Evolutionary conservation across 2,797 vertebrate species (phyloP), one percentile per base, ranked within the genome.

Genomic region (Urosaurus nigricauda): DNA sequence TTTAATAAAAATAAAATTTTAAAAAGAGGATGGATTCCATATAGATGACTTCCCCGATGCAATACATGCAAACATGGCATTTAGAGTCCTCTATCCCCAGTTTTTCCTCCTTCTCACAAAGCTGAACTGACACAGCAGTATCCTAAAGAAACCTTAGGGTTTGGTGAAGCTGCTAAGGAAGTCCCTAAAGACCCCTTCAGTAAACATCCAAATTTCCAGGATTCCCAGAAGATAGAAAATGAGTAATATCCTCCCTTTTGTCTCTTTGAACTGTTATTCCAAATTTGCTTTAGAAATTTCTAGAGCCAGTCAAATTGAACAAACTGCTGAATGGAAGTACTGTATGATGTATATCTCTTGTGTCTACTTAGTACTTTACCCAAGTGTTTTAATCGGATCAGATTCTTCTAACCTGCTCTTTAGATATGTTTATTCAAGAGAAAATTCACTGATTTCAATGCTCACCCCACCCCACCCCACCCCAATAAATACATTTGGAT

Each of bases 401-500:
- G 26, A 82, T 56, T 35, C 47, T 82, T 89, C 79, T 35, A 86
- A 9, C 29, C 79, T 82, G 63, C 47, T 86, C 32, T 29, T 24
- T 40, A n/a, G 51, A 68, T 51, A 32, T 86, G 63, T 83, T 86
- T 78, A 51, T 29, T 77, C 35, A 77, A 60, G 17, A 79, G 63
- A 70, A 89, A 77, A 32, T 56, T 71, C 63, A 82, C 65, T 80
- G 56, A 75, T 81, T 65, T 70, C 43, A 43, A n/a, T 53, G 11
- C 32, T 47, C 43, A 19, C 5, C 40, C 32, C 43, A 82, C 83
- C 77, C 79, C 71, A 86, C n/a, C n/a, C n/a, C n/a, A n/a, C n/a
- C n/a, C n/a, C n/a, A 89, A 85, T 24, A 63, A 73, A 11, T 85
- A 26, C 56, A 51, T 79, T 58, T 71, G n/a, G 56, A 86, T 68